phyloP scores from a whole-genome alignment of 2,113 vertebrate genomes.

The Probosciger aterrimus region DNA sequence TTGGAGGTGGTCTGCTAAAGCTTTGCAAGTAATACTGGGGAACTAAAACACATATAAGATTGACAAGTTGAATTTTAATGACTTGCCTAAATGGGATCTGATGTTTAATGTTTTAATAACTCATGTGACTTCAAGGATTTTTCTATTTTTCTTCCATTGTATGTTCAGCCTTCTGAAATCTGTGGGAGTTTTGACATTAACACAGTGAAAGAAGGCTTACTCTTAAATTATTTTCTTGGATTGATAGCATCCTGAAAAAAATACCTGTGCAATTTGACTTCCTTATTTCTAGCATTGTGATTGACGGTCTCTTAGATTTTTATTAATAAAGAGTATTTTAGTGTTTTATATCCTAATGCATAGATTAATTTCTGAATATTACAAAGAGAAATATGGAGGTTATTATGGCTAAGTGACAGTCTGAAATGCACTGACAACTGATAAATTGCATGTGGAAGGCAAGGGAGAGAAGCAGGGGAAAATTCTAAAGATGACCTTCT shows the following conservation, averaged over 20 bases:
- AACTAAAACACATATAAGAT: not conserved
- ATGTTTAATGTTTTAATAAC: not conserved
- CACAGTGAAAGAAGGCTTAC: not conserved
- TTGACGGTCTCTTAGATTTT: not conserved
- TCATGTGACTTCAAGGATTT: not conserved
- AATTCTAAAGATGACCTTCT: slow-evolving; percentile 48
- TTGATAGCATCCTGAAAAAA: not conserved
- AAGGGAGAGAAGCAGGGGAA: not conserved
- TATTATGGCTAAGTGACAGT: not conserved
- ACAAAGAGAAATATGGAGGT: not conserved
- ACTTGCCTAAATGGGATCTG: not conserved
- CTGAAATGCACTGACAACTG: not conserved
- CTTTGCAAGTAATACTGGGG: not conserved
- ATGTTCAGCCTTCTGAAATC: not conserved
- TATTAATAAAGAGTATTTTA: not conserved
- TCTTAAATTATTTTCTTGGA: not conserved
- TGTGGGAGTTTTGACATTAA: not conserved
- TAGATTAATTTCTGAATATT: not conserved
- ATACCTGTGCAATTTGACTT: not conserved
- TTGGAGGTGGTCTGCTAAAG: not conserved
- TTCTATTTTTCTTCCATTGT: not conserved
- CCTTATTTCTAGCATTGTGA: not conserved
- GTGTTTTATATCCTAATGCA: not conserved
- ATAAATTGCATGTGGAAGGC: not conserved
- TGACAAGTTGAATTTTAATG: not conserved